phyloP scores from a whole-genome alignment of 2,797 vertebrate genomes.

The Gallinago nigripennis region DNA sequence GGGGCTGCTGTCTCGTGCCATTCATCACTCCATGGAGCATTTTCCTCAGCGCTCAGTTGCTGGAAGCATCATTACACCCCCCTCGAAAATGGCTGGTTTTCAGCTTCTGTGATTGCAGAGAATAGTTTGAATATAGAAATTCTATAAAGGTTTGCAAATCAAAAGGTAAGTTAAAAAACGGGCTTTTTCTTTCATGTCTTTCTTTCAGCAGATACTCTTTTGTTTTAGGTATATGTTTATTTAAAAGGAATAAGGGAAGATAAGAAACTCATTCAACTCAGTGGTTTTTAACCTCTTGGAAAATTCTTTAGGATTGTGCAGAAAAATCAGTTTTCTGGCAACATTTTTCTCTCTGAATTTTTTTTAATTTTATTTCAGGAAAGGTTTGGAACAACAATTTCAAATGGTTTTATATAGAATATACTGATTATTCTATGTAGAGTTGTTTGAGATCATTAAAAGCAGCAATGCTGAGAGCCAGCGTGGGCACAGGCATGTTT shows the following conservation, averaged over 20 bases:
- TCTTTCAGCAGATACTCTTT: background rate
- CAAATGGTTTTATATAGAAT: background rate
- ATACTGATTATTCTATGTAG: background rate
- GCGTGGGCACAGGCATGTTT: background rate
- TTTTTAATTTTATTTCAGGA: background rate
- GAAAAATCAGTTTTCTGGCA: background rate
- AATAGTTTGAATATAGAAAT: background rate
- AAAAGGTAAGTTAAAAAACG: background rate
- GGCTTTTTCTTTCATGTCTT: background rate
- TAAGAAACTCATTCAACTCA: background rate
- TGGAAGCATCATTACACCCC: background rate
- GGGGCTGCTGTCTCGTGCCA: background rate
- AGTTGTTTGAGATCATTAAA: background rate
- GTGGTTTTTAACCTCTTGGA: background rate
- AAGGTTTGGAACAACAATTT: background rate
- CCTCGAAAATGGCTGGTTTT: background rate
- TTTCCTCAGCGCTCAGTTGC: background rate
- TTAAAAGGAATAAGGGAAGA: background rate
- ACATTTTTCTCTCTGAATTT: background rate
- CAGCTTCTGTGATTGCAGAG: background rate
- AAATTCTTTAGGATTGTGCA: background rate
- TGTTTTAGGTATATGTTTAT: background rate
- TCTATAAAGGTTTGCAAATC: conserved; percentile 7
- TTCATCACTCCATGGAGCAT: background rate
- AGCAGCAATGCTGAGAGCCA: background rate